Evolutionary conservation across 1,140 invertebrate genomes (phyloP), one percentile per base, ranked within the genome.

Genomic region (Sycobia sp.): DNA sequence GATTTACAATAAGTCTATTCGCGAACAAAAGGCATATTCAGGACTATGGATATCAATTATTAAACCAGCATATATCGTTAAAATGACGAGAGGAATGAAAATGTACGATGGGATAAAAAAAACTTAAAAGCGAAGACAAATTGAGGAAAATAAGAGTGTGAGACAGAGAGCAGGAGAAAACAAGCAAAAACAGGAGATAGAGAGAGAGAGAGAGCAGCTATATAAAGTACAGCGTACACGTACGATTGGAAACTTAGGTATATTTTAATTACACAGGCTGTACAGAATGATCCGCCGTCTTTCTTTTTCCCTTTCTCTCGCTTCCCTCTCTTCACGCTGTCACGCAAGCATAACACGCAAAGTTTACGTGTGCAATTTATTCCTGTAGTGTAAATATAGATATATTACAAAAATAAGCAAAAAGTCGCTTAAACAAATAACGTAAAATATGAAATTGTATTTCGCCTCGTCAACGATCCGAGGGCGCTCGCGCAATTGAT

Each of bases 211-310:
- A 63, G 50, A 7, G 49, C 50, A 56, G 60, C 44, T 50, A 55
- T 43, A 57, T 16, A 55, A 5, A 27, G 54, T 4, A 11, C 29
- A 4, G 29, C 29, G 11, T 11, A 32, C 29, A 7, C 44, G 47
- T 51, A 62, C 67, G 66, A 70, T 67, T 74, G 76, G 75, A 75
- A 64, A 75, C 67, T 77, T 73, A 75, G 73, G 76, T 77, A 77
- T 80, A 79, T 81, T 80, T 80, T 79, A 79, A 79, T 79, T 78
- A 78, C 75, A 77, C 71, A 74, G 71, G 55, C 73, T 55, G 58
- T 58, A 67, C 66, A 70, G 71, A 74, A 43, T 49, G 47, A 59
- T 41, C 22, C 22, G 67, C 66, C 73, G 75, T 66, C 18, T 56
- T 53, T 62, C 68, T 69, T 66, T 67, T 65, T 36, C 25, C 67